A percentile compares a stretch with the other conserved stretches of the same genome.
Conservation (phyloP, 2,113 vertebrate species). For the Erythrocebus patas region DNA sequence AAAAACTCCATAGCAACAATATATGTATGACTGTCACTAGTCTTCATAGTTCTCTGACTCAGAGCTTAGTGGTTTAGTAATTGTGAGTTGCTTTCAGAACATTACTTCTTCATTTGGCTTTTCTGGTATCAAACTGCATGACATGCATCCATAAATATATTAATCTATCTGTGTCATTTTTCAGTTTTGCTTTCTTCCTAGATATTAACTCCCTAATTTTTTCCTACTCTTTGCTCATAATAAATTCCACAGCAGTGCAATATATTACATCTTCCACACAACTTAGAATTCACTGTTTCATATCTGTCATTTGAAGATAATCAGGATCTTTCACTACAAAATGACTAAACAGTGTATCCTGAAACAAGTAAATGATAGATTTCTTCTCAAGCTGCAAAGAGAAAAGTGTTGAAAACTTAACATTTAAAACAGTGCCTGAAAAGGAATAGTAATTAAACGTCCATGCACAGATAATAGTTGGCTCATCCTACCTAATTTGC, state of each 20-base stretch:
- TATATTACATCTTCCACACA: slow-evolving; percentile 26
- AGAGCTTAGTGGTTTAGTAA: slow-evolving; percentile 31
- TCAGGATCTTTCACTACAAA: slow-evolving; percentile 63
- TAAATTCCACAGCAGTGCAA: slow-evolving; percentile 55
- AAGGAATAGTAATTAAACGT: slow-evolving; percentile 37
- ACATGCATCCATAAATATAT: slow-evolving; percentile 36
- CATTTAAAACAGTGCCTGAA: neutral
- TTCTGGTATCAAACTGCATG: slow-evolving; percentile 35
- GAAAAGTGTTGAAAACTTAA: slow-evolving; percentile 31
- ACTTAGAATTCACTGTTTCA: slow-evolving; percentile 50
- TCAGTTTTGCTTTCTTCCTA: slow-evolving; percentile 59
- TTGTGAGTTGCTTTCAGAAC: neutral
- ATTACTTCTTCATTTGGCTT: slow-evolving; percentile 57
- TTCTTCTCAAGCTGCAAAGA: slow-evolving; percentile 59
- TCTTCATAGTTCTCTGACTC: slow-evolving; percentile 48
- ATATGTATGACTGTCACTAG: neutral
- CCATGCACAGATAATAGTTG: neutral
- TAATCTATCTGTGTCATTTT: slow-evolving; percentile 50
- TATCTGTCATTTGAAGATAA: slow-evolving; percentile 72
- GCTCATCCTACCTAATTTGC: neutral
- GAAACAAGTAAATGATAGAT: slow-evolving; percentile 60
- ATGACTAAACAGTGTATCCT: slow-evolving; percentile 46
- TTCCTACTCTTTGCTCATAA: slow-evolving; percentile 27
- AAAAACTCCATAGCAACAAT: neutral
- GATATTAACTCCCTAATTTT: slow-evolving; percentile 59